These are phyloP conservation scores for Eurystomus glaucurus DNA, from an alignment of 2,797 vertebrate species.

Conservation along the genomic window DNA sequence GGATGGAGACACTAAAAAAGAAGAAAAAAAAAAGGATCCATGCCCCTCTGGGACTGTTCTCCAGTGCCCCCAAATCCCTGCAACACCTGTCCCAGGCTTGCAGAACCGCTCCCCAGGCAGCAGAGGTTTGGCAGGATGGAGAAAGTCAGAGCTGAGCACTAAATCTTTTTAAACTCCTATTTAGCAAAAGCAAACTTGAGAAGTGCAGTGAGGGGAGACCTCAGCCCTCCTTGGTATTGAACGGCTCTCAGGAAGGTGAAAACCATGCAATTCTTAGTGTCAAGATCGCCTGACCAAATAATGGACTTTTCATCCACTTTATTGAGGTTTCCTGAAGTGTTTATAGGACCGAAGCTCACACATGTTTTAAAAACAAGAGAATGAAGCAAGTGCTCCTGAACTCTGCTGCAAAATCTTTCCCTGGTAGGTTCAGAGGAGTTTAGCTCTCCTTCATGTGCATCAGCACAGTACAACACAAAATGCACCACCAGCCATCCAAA, in stretches of 20 bases:
- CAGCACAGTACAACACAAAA: not conserved
- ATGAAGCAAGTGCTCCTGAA: not conserved
- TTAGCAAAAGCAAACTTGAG: not conserved
- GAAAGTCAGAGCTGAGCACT: not conserved
- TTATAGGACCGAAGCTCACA: not conserved
- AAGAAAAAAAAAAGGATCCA: not conserved
- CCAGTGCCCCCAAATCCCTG: not conserved
- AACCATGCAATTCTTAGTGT: not conserved
- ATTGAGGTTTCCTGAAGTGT: not conserved
- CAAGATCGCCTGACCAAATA: not conserved
- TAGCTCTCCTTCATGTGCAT: fast-evolving
- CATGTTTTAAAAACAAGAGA: not conserved
- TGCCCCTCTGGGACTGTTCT: not conserved
- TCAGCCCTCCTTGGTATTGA: not conserved
- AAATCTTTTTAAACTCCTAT: not conserved
- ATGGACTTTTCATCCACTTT: not conserved
- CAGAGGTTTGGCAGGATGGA: not conserved
- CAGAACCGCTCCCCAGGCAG: not conserved
- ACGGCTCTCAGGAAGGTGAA: not conserved
- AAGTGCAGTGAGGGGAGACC: not conserved
- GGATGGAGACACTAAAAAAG: not conserved
- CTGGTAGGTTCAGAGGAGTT: not conserved
- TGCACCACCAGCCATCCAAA: not conserved
- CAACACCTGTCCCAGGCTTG: fast-evolving
- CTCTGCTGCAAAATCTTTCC: not conserved